Evolutionary conservation across 2,113 vertebrate genomes (phyloP).

Genomic region (Zootoca vivipara): DNA sequence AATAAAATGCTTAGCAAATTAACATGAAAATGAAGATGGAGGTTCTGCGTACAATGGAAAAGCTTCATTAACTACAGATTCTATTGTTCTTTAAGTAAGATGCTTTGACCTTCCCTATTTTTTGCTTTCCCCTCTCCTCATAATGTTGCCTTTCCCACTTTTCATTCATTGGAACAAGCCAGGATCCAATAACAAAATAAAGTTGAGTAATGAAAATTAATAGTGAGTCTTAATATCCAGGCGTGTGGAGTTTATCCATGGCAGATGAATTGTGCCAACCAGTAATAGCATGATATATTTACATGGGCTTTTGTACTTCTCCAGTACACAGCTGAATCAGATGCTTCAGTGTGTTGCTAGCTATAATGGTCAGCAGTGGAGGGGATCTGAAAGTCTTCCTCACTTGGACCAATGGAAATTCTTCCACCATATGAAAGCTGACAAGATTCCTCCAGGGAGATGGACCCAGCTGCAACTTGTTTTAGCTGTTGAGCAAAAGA

Average conservation of each 20-base stretch:
- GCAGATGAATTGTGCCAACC: neutral
- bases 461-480: neutral
- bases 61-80: slow-evolving; percentile 24
- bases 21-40: neutral
- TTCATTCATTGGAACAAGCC: fast-evolving
- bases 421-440: neutral
- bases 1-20: slow-evolving; percentile 7
- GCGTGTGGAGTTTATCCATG: neutral
- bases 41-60: neutral
- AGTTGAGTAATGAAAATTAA: neutral
- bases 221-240: neutral
- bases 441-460: neutral
- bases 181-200: slow-evolving; percentile 3
- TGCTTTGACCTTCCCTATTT: neutral
- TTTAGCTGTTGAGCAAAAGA: neutral
- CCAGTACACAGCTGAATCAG: neutral
- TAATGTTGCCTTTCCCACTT: neutral
- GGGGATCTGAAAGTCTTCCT: neutral
- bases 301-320: neutral
- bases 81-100: slow-evolving; percentile 14
- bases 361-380: neutral
- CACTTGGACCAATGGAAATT: neutral
- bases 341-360: neutral
- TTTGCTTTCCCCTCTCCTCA: neutral
- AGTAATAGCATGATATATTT: neutral